A percentile compares a stretch with the other conserved stretches of the same genome.
Conservation (phyloP, 2,797 vertebrate species). For the Balearica regulorum region DNA sequence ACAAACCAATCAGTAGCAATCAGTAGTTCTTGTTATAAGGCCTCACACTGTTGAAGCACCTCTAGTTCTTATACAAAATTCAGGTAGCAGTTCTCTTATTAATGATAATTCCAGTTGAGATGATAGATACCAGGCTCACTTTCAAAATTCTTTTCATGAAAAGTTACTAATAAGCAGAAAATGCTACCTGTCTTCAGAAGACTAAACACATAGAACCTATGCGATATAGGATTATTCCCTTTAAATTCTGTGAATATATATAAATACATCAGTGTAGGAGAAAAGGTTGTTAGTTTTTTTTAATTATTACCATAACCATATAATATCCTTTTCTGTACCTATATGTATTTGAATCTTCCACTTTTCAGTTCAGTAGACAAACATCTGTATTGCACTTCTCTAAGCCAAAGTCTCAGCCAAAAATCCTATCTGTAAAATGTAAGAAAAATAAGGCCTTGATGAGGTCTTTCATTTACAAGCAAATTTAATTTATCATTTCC, state of each 20-base stretch:
- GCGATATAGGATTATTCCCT: not conserved
- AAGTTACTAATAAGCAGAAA: not conserved
- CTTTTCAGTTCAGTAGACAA: not conserved
- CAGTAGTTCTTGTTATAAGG: not conserved
- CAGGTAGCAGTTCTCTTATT: not conserved
- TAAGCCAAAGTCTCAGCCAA: not conserved
- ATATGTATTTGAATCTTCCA: not conserved
- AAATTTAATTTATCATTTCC: not conserved
- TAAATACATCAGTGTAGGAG: not conserved
- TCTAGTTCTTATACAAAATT: not conserved
- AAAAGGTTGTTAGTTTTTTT: not conserved
- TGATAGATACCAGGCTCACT: accelerated
- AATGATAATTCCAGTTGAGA: not conserved
- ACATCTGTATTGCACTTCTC: not conserved
- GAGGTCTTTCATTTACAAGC: not conserved
- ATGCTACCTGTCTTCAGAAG: not conserved
- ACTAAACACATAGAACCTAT: not conserved
- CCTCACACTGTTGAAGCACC: not conserved
- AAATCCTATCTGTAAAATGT: not conserved
- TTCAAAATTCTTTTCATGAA: not conserved
- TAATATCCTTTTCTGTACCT: not conserved
- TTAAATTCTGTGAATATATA: not conserved
- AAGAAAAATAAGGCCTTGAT: not conserved
- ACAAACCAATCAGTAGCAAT: not conserved
- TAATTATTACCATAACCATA: not conserved